Base-by-base conservation (phyloP, 2,888 invertebrate species). In the Synergus laeviventris region DNA sequence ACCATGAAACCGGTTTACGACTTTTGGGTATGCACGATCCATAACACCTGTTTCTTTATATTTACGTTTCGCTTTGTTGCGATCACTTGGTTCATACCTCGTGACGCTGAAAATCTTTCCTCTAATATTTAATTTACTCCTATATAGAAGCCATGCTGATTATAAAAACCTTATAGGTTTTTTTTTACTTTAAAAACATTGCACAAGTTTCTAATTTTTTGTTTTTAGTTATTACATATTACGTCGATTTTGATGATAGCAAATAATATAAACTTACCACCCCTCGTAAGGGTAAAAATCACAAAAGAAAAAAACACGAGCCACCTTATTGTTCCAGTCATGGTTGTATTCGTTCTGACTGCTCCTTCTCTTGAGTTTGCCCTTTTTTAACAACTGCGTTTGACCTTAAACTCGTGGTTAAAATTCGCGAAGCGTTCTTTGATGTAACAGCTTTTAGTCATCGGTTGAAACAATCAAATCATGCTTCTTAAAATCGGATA, bases 301-400 rank as follows among this genome's bases (percentile, higher is more conserved):
- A 79, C 49, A 70, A 73, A 66, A 54, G 61, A 59, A 74, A 77
- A 79, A 75, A 83, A 73, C 36, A 81, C 56, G 12, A 79, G 75
- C 49, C 70, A 79, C 74, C 80, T 79, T 80, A 83, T 82, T 81
- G 79, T 76, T 83, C 60, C 81, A 79, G 79, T 83, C 87, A 88
- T 86, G 86, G 84, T 87, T 86, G 82, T 85, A 77, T 81, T 74
- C 81, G 80, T 83, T 88, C 87, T 89, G 89, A 86, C 84, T 82
- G 76, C 77, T 77, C 76, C 76, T 74, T 14, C 74, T 78, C 83
- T 79, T 81, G 78, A 75, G 76, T 64, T 83, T 84, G 85, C 87
- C 89, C 89, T 89, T 91, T 89, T 90, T 90, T 85, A 90, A 89
- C 86, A 86, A 86, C 85, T 86, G 81, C 81, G 84, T 81, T 82